phyloP scores from a whole-genome alignment of 2,797 vertebrate genomes.

The Coranthus polyacanthus region DNA sequence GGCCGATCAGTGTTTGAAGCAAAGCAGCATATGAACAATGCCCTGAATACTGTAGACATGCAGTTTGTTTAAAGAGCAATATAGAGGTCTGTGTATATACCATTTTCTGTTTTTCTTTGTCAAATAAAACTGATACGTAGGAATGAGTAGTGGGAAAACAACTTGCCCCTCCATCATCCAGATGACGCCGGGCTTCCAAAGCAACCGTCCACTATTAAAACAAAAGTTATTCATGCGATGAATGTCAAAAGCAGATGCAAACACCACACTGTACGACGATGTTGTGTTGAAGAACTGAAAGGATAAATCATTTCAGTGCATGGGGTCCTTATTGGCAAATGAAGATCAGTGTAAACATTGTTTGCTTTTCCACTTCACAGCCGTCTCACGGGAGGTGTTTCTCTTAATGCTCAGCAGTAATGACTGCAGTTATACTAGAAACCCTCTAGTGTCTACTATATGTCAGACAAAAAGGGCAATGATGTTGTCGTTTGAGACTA shows the following conservation, averaged over 20 bases:
- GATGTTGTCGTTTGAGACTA: conserved; percentile 12
- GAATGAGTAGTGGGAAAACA: conserved; percentile 2
- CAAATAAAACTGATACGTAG: not conserved
- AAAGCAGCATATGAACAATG: conserved; percentile 38
- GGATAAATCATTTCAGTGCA: conserved; percentile 8
- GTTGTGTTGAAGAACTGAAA: not conserved
- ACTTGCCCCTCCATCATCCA: conserved; percentile 6
- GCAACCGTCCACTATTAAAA: conserved; percentile 13
- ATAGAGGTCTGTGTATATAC: not conserved
- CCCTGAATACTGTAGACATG: conserved; percentile 43
- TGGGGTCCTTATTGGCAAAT: not conserved
- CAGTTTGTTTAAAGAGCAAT: conserved; percentile 5
- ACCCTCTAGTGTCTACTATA: conserved; percentile 9
- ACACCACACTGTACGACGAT: no score
- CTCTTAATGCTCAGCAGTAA: not conserved
- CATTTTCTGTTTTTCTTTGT: no score
- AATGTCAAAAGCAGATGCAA: not conserved
- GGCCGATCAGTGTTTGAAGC: conserved; percentile 28
- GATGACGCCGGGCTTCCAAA: no score
- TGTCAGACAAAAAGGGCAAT: conserved; percentile 12
- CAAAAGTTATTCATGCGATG: conserved; percentile 24
- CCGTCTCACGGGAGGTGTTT: not conserved
- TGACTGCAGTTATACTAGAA: not conserved
- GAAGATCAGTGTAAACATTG: not conserved
- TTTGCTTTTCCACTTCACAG: not conserved